These are phyloP conservation scores for Diplodus sargus DNA, from an alignment of 2,797 vertebrate genomes.

Conservation along the genomic window DNA sequence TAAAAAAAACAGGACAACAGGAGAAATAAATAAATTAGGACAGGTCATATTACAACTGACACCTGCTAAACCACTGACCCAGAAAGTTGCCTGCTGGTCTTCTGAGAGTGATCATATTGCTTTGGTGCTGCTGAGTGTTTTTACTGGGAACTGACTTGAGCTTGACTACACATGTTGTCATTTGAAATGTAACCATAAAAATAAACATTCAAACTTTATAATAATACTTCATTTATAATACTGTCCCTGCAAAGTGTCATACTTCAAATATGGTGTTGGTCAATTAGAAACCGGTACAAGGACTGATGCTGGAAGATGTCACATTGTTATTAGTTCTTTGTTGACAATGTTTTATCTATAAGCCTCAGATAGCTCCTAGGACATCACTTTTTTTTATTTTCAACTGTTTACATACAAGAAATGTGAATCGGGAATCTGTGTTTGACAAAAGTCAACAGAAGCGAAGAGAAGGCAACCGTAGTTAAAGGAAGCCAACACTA, in stretches of 20 bases:
- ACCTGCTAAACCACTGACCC: slow-evolving; percentile 18
- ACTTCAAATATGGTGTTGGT: background rate
- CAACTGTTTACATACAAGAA: background rate
- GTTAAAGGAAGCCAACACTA: slow-evolving; percentile 2
- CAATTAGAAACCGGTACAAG: background rate
- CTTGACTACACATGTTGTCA: background rate
- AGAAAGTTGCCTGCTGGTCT: background rate
- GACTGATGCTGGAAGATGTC: background rate
- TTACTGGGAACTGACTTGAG: background rate
- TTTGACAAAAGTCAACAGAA: slow-evolving; percentile 4
- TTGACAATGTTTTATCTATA: background rate
- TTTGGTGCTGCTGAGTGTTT: slow-evolving; percentile 7
- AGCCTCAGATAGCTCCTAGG: background rate
- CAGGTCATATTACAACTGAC: background rate
- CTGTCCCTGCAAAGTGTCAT: too few relatives aligned
- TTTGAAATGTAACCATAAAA: background rate
- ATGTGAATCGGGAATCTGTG: background rate
- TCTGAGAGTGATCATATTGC: slow-evolving; percentile 5
- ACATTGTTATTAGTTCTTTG: background rate
- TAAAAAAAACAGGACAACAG: background rate
- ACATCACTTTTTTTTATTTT: background rate
- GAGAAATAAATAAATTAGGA: background rate
- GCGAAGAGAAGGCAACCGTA: background rate
- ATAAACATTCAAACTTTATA: slow-evolving; percentile 1
- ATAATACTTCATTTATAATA: background rate